Evolutionary conservation across 2,888 invertebrate species (phyloP), one percentile per base, ranked within the genome.

Genomic region (Cheilosia impressa): DNA sequence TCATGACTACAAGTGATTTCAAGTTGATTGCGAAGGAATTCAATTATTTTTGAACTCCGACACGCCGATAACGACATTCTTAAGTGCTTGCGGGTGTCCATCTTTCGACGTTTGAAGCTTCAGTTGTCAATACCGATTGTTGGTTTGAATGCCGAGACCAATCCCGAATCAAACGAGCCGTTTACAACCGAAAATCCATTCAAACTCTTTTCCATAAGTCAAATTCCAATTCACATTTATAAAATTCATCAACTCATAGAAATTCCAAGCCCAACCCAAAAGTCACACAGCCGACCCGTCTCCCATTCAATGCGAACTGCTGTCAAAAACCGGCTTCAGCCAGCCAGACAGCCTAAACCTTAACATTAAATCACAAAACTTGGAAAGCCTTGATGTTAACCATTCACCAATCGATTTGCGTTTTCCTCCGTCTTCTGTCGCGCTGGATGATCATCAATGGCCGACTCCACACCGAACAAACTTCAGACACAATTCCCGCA

Each of bases 341-440:
- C 22, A 38, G 13, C 6, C 19, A 3, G 34, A 10, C 22, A 38
- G 13, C 6, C 19, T 27, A 17, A 57, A 69, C 84, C 75, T 84
- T 75, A 69, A 79, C 73, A 83, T 83, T 79, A 68, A 83, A 68
- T 63, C 22, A 38, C 15, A 27, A 62, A 75, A 57, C 76, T 76
- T 65, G 15, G 47, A 58, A 79, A 84, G 75, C 75, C 80, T 80
- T 71, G 80, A 84, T 76, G 60, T 60, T 13, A 60, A 43, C 58
- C 75, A 66, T 62, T 75, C 58, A 76, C 58, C 53, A 58, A 50
- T 76, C 60, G 65, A 71, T 71, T 43, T 55, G 22, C n/a, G 9
- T 53, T 10, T 53, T 62, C 13, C n/a, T 10, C 53, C 13, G n/a
- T 22, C 47, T 52, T 50, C n/a, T 41, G 38, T 65, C 43, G 17